A percentile compares a stretch with the other conserved stretches of the same genome.
Evolutionary conservation across 2,113 vertebrate genomes (phyloP).

Genomic region (Crocuta crocuta): DNA sequence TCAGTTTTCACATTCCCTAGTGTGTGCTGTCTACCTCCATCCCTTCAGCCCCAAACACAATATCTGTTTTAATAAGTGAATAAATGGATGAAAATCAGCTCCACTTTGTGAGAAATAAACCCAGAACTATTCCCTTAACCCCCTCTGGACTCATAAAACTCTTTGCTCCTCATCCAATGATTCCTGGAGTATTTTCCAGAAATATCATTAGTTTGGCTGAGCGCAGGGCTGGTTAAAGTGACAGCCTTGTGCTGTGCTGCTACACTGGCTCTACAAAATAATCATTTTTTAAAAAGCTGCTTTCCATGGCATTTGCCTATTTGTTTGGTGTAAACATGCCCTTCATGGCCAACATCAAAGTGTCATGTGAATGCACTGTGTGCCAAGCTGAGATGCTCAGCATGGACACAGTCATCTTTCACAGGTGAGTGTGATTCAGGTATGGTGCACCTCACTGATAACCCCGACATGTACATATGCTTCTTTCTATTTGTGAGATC

Average conservation of each 20-base stretch:
- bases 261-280: neutral
- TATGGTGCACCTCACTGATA: neutral
- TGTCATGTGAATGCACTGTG: neutral
- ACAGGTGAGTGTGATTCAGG: neutral
- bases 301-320: neutral
- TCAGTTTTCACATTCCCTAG: neutral
- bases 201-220: fast-evolving
- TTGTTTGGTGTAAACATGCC: neutral
- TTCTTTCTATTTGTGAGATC: too few species aligned
- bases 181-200: neutral
- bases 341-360: neutral
- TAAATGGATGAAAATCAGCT: neutral
- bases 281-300: neutral
- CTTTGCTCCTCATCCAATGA: neutral
- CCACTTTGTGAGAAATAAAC: neutral
- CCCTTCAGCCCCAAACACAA: neutral
- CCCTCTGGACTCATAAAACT: too few species aligned
- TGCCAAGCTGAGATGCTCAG: too few species aligned
- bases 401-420: neutral
- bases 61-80: neutral
- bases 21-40: neutral
- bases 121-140: neutral
- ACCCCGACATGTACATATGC: neutral
- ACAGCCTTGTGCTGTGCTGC: neutral
- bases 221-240: neutral